Evolutionary conservation across 1,140 invertebrate species (phyloP), one percentile per base, ranked within the genome.

Genomic region (Procambarus virginalis): DNA sequence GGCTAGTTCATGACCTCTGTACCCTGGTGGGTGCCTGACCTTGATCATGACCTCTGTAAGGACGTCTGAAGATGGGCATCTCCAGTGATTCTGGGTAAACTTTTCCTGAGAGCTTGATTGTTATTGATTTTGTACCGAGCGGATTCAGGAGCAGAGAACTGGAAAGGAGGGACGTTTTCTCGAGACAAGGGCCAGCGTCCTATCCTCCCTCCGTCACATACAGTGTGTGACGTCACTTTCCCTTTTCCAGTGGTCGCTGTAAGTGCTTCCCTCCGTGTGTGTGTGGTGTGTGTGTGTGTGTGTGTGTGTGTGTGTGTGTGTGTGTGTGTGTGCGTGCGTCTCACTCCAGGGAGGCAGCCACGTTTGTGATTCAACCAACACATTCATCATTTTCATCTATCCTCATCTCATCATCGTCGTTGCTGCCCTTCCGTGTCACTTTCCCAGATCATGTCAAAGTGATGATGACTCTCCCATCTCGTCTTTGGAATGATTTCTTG

Each of bases 371-470:
- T 14, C 68, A 73, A 4, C 3, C n/a, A 73, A 73, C 68, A 73
- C 20, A 34, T 34, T 34, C 3, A 34, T 34, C 5, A 20, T 4
- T 73, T 34, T 20, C 51, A 55, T 34, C 34, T n/a, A 34, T 34
- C 34, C 34, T 34, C 34, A 34, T 34, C 34, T 34, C 34, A 34
- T 34, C 64, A 68, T 22, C 68, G 1, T 73, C 68, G 10, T 34
- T 22, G 10, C 46, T 55, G 68, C 68, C 58, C n/a, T 76, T 48
- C 48, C 48, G 20, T 46, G 58, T 68, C 20, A 51, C 48, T 49
- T 55, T n/a, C n/a, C 64, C 76, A 48, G 14, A 64, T 45, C 58
- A 60, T 84, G 20, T 84, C 83, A 46, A 20, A 68, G 3, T 84
- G 20, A 45, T 64, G 64, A 22, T 84, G n/a, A n/a, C 70, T 49